phyloP scores from a whole-genome alignment of 2,888 invertebrate species.

The Stenurella melanura region DNA sequence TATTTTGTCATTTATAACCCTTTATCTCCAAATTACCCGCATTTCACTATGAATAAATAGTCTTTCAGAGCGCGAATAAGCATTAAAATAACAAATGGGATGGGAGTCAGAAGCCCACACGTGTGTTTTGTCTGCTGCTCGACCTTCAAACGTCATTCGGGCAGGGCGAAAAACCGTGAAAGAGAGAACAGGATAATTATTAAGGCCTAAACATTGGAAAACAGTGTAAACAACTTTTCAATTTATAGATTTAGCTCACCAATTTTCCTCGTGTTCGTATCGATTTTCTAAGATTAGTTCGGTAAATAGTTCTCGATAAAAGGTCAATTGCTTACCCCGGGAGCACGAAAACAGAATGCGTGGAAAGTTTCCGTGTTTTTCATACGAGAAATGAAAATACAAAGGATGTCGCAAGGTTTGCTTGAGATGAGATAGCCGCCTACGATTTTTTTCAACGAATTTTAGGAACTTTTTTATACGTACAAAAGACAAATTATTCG shows the following conservation, averaged over 20 bases:
- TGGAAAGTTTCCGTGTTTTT: slow-evolving; percentile 6
- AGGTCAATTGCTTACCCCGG: background rate
- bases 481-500: too few relatives aligned
- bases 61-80: slow-evolving; percentile 12
- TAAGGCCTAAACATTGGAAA: slow-evolving; percentile 35
- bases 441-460: too few relatives aligned
- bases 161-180: slow-evolving; percentile 33
- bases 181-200: slow-evolving; percentile 36
- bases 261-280: slow-evolving; percentile 29
- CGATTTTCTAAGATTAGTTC: slow-evolving; percentile 22
- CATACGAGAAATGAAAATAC: background rate
- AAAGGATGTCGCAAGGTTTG: too few relatives aligned
- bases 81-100: slow-evolving; percentile 38
- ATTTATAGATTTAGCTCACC: slow-evolving; percentile 31
- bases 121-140: slow-evolving; percentile 41
- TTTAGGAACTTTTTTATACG: too few relatives aligned
- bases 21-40: slow-evolving; percentile 34
- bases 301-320: slow-evolving; percentile 20
- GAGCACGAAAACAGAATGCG: background rate
- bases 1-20: slow-evolving; percentile 33
- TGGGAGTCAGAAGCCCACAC: slow-evolving; percentile 19
- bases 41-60: slow-evolving; percentile 32
- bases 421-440: too few relatives aligned
- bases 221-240: slow-evolving; percentile 51
- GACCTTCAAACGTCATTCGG: slow-evolving; percentile 48